Evolutionary conservation across 2,113 vertebrate genomes (phyloP).

Genomic region (Aramus guarauna): DNA sequence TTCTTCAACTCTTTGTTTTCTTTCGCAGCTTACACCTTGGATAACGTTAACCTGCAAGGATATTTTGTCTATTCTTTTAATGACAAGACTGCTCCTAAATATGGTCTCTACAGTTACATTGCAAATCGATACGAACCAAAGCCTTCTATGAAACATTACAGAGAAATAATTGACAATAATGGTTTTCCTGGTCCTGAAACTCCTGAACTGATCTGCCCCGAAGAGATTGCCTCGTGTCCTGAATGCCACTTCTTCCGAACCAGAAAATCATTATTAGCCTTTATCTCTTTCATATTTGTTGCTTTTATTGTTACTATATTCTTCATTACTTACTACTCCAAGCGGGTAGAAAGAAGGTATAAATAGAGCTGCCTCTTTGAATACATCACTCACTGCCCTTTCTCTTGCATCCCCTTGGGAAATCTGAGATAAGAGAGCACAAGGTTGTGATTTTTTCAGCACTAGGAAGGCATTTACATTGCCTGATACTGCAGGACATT

Average conservation of each 20-base stretch:
- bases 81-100: conserved; percentile 86
- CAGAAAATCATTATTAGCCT: conserved; percentile 83
- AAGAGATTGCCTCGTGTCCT: conserved; percentile 52
- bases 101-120: conserved; percentile 84
- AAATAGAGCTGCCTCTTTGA: conserved; percentile 63
- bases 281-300: conserved; percentile 82
- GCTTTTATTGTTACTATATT: conserved; percentile 82
- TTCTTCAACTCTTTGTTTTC: neutral
- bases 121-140: conserved; percentile 85
- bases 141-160: conserved; percentile 85
- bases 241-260: conserved; percentile 75
- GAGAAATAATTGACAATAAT: conserved; percentile 84
- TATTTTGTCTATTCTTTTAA: conserved; percentile 94
- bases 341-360: conserved; percentile 70
- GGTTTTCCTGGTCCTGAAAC: conserved; percentile 80
- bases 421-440: conserved; percentile 7
- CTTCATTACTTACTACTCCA: conserved; percentile 86
- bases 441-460: conserved; percentile 8
- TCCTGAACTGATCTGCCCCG: conserved; percentile 71
- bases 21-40: conserved; percentile 82
- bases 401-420: neutral
- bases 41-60: conserved; percentile 89
- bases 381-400: neutral
- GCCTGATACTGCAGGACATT: neutral
- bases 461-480: neutral